Evolutionary conservation across 2,113 vertebrate species (phyloP), one percentile per base, ranked within the genome.

Genomic region (Colossoma macropomum): DNA sequence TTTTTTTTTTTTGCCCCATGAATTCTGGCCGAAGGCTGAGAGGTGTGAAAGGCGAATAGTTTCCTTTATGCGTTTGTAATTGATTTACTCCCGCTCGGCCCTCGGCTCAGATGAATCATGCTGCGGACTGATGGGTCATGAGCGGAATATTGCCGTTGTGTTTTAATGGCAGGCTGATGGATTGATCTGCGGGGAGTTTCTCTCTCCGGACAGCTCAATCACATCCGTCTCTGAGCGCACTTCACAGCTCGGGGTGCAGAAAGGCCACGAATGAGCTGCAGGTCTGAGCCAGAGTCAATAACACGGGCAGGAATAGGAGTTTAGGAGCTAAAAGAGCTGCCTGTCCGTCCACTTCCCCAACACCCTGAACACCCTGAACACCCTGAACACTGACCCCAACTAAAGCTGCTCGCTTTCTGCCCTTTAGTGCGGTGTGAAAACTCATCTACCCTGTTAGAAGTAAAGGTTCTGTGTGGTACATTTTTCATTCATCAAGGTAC

Each of bases 261-360:
- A 63, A 86, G 69, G 17, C 10, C 17, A 59, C n/a, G 45, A 75
- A 63, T 30, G 21, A 72, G 69, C 50, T 52, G 45, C 15, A 82
- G 65, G n/a, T 80, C n/a, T 69, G 25, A 15, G 77, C 87, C 88
- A 87, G 77, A 84, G 70, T 88, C 87, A 89, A 86, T 86, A 87
- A 50, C 21, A 32, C 17, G 83, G 66, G 83, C 15, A 69, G 23
- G 59, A 72, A 45, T 72, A 45, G 41, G n/a, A 30, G 23, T 13
- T 48, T 28, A 21, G 25, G 56, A 19, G 21, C 21, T 48, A 17
- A 23, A n/a, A 16, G 30, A 81, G n/a, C 19, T 74, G 1, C 32
- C n/a, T 52, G 2, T 10, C 34, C 45, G 10, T 10, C 34, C 34
- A 2, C 7, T n/a, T n/a, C n/a, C n/a, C n/a, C n/a, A n/a, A n/a